These are phyloP conservation scores for Odontamblyopus lacepedii DNA, from an alignment of 2,797 vertebrate species.

Conservation along the genomic window DNA sequence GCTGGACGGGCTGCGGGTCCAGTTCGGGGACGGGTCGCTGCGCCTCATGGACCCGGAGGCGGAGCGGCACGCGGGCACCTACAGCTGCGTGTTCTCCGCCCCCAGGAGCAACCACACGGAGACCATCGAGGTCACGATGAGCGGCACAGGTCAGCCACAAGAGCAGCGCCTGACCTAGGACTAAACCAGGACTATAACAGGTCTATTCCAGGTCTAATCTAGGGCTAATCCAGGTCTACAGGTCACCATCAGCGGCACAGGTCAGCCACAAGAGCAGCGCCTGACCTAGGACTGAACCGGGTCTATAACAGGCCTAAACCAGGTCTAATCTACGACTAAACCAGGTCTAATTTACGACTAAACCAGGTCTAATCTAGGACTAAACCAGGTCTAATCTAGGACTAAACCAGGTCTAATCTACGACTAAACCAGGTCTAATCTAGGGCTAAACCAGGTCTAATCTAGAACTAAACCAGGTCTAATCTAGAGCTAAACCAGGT, in stretches of 20 bases:
- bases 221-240: not conserved
- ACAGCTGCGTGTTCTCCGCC: conserved; percentile 65
- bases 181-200: too few relatives aligned
- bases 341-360: too few relatives aligned
- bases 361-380: conserved; percentile 24
- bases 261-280: not conserved
- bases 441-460: too few relatives aligned
- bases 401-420: too few relatives aligned
- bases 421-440: too few relatives aligned
- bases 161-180: not conserved
- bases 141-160: not conserved
- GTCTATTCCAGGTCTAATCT: too few relatives aligned
- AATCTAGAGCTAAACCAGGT: too few relatives aligned
- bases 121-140: conserved; percentile 52
- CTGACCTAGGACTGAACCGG: too few relatives aligned
- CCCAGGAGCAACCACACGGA: conserved; percentile 57
- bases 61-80: conserved; percentile 61
- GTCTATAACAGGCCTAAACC: too few relatives aligned
- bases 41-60: conserved; percentile 56
- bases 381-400: too few relatives aligned
- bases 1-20: conserved; percentile 51
- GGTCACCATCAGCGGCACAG: conserved; percentile 48
- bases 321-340: too few relatives aligned
- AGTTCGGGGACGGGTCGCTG: conserved; percentile 72
- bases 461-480: too few relatives aligned